A percentile compares a stretch with the other conserved stretches of the same genome.
These are phyloP conservation scores for Trileptium ribeirensis DNA, from an alignment of 2,888 invertebrate genomes.

Conservation along the genomic window DNA sequence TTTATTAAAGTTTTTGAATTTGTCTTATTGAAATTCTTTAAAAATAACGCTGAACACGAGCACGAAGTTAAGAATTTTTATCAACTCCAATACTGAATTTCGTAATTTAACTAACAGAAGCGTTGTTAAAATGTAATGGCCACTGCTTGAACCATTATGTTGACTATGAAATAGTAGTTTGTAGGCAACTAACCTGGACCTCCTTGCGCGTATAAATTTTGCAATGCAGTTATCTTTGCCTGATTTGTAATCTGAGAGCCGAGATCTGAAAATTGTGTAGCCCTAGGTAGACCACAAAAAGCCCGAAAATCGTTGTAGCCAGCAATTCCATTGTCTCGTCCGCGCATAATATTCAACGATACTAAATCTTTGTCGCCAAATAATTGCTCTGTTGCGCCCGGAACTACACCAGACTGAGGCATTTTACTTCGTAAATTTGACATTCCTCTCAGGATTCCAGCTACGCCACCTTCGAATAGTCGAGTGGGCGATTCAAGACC, in stretches of 20 bases:
- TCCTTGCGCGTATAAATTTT: not conserved
- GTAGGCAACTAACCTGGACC: not conserved
- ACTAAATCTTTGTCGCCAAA: slow-evolving; percentile 69
- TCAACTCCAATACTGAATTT: too few relatives aligned
- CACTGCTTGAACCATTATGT: too few relatives aligned
- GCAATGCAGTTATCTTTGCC: not conserved
- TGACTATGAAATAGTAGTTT: too few relatives aligned
- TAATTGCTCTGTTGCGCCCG: slow-evolving; percentile 84
- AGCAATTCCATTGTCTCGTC: slow-evolving; percentile 79
- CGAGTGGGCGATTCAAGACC: slow-evolving; percentile 96
- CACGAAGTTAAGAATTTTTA: too few relatives aligned
- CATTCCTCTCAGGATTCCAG: slow-evolving; percentile 84
- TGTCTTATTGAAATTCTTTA: too few relatives aligned
- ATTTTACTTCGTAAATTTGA: slow-evolving; percentile 76
- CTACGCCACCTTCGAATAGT: slow-evolving; percentile 90
- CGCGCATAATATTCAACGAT: slow-evolving; percentile 65
- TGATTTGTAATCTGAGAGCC: slow-evolving; percentile 62
- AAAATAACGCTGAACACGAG: too few relatives aligned
- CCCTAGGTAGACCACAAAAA: slow-evolving; percentile 73
- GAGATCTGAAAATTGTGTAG: slow-evolving; percentile 75
- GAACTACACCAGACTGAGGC: slow-evolving; percentile 71
- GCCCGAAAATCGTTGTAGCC: slow-evolving; percentile 75
- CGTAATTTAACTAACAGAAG: too few relatives aligned
- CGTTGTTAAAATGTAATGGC: too few relatives aligned
- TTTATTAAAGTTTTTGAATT: too few relatives aligned